Conservation (phyloP, 2,888 invertebrate species). For the Trachelus troglodyta region DNA sequence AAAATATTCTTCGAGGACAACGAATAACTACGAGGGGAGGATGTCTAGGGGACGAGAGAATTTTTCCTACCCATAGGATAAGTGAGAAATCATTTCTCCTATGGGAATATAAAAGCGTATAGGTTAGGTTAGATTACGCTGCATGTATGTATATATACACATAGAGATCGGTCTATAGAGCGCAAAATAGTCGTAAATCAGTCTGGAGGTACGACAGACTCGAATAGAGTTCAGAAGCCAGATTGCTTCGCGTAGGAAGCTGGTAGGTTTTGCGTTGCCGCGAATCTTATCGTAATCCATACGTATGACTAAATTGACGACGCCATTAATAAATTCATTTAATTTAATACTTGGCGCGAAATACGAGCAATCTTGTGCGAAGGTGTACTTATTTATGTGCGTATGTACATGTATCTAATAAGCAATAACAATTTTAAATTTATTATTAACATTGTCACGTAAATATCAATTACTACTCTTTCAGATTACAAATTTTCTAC, state of each 20-base stretch:
- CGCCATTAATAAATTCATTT: slow-evolving; percentile 1
- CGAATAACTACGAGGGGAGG: not conserved
- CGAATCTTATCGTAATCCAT: not conserved
- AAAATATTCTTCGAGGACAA: not conserved
- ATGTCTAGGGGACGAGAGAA: not conserved
- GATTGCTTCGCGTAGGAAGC: slow-evolving; percentile 4
- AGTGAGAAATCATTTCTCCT: not conserved
- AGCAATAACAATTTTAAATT: slow-evolving; percentile 20
- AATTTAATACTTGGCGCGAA: not conserved
- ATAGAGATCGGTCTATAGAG: not conserved
- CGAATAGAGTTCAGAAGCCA: not conserved
- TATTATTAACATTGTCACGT: slow-evolving; percentile 40
- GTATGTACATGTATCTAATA: not conserved
- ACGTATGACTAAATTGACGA: not conserved
- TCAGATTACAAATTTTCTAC: not conserved
- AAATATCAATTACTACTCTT: slow-evolving; percentile 34
- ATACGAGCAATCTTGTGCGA: not conserved
- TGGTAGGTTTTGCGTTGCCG: not conserved
- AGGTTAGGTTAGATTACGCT: not conserved
- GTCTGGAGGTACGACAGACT: not conserved
- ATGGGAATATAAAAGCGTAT: not conserved
- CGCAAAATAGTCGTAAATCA: not conserved
- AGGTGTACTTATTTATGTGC: not conserved
- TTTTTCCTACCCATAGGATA: not conserved
- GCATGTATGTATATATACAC: not conserved